A percentile compares a stretch with the other conserved stretches of the same genome.
These are phyloP conservation scores for Alethe diademata DNA, from an alignment of 2,113 vertebrate species.

Conservation along the genomic window DNA sequence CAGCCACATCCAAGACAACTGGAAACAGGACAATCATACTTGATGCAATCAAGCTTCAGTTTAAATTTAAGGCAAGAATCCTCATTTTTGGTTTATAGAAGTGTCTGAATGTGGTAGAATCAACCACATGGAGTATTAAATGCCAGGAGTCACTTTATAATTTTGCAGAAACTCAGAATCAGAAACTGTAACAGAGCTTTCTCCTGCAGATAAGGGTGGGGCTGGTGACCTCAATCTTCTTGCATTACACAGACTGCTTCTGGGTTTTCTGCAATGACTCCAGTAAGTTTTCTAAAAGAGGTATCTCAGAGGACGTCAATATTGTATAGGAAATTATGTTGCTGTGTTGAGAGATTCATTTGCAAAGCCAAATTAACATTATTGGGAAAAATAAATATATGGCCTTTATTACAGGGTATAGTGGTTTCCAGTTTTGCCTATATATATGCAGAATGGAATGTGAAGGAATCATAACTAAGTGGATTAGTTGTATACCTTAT, in stretches of 20 bases:
- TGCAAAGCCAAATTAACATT: neutral
- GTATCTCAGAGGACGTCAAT: neutral
- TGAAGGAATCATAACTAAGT: neutral
- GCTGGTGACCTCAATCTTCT: neutral
- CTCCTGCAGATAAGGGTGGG: neutral
- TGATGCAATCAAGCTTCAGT: neutral
- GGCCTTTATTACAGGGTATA: neutral
- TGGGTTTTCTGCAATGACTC: neutral
- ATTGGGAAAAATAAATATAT: neutral
- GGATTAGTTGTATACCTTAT: neutral
- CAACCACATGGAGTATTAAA: neutral
- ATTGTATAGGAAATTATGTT: neutral
- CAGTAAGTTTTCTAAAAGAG: neutral
- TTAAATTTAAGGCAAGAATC: neutral
- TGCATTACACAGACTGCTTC: accelerated
- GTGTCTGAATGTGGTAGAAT: neutral
- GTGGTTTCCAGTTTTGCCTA: neutral
- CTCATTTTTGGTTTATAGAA: neutral
- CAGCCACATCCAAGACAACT: accelerated
- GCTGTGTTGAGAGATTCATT: accelerated
- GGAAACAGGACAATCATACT: neutral
- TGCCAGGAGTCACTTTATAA: neutral
- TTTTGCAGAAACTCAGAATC: neutral
- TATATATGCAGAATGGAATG: neutral
- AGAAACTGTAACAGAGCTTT: neutral